These are phyloP conservation scores for Periparus ater DNA, from an alignment of 2,797 vertebrate species.

Conservation along the genomic window DNA sequence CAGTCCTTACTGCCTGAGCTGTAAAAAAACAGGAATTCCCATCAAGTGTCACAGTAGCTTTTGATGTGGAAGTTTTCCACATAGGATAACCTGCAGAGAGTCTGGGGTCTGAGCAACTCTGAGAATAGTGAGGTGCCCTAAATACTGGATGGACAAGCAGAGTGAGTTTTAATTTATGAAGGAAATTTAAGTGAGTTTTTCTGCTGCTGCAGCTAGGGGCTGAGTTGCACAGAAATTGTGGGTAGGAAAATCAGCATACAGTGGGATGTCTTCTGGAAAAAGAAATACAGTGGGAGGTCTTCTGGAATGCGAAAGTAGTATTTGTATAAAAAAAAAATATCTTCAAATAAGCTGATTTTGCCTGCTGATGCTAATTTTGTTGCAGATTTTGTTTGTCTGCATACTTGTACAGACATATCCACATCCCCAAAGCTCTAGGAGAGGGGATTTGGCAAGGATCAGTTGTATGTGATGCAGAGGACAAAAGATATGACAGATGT, in stretches of 20 bases:
- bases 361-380: background rate
- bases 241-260: background rate
- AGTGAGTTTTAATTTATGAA: background rate
- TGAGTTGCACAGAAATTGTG: background rate
- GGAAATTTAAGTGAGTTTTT: background rate
- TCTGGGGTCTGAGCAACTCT: background rate
- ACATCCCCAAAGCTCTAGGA: background rate
- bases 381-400: background rate
- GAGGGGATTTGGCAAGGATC: background rate
- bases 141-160: background rate
- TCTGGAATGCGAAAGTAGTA: background rate
- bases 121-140: background rate
- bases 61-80: background rate
- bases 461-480: fast-evolving
- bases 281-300: background rate
- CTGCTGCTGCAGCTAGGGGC: background rate
- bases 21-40: background rate
- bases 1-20: background rate
- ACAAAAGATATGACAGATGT: background rate
- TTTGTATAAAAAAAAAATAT: background rate
- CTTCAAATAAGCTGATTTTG: background rate
- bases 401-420: background rate
- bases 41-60: background rate
- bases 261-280: background rate
- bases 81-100: background rate